Evolutionary conservation across 2,797 vertebrate genomes (phyloP), one percentile per base, ranked within the genome.

Genomic region (Sphenopsis melanotis): DNA sequence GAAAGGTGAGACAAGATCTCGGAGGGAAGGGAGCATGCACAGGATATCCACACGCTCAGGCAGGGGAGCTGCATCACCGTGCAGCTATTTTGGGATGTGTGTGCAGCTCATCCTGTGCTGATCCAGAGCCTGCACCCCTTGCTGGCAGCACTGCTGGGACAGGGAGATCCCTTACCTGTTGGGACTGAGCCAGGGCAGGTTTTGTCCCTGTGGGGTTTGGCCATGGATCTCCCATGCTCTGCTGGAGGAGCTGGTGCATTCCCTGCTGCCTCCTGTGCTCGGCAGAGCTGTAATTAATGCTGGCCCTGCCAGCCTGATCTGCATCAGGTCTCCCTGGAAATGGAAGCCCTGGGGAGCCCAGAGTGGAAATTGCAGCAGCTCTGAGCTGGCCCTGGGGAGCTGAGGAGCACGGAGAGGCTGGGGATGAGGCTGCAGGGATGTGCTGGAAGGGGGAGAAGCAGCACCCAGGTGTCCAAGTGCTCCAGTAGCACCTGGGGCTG

Each of bases 391-490:
- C 52, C n/a, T 20, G 15, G 44, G 71, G 83, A 52, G 46, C 24
- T 36, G 68, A 55, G 71, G 71, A 42, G 55, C 15, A 13, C 0
- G 0, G 68, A 32, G 47, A 39, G 55, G 32, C 12, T 0, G 2
- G 41, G 52, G 50, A 17, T 1, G 27, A 65, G 39, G 52, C 72
- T 72, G 83, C 42, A 50, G 50, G 4, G 12, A 22, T 46, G 71
- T 32, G 8, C 47, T n/a, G 46, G 32, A 29, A 70, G 29, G 69
- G n/a, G 37, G 13, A 64, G 46, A 46, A 56, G 57, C 36, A 39
- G 61, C 74, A 36, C 12, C 19, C 14, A n/a, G 27, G 26, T 34
- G 30, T 64, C 30, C 4, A 2, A 2, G 19, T 34, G 47, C 65
- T 49, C 34, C 47, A 11, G 24, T 0, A 36, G 29, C 56, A 29